Evolutionary conservation across 2,113 vertebrate genomes (phyloP).

Genomic region (Hyla sarda): DNA sequence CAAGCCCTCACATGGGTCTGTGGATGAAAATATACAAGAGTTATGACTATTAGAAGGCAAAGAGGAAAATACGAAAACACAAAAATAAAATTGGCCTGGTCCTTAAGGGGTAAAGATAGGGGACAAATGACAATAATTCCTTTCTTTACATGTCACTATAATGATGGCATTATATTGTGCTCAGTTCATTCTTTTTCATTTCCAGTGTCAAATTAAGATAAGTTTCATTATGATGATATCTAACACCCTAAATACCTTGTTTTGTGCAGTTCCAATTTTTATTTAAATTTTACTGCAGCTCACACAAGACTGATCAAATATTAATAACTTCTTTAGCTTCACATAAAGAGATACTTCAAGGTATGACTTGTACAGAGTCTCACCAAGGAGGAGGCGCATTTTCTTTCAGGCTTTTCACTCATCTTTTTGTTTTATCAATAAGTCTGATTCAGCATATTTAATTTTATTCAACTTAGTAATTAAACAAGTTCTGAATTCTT

Average conservation of each 20-base stretch:
- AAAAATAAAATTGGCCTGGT: no score
- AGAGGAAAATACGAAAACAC: no score
- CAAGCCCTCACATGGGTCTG: no score
- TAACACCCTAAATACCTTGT: constrained; percentile 11
- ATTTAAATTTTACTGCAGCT: constrained; percentile 29
- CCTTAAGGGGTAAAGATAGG: no score
- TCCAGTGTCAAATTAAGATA: not conserved
- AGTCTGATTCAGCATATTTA: constrained; percentile 71
- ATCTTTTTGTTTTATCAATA: constrained; percentile 68
- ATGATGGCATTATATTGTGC: not conserved
- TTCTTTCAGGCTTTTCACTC: constrained; percentile 66
- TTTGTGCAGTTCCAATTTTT: constrained; percentile 29
- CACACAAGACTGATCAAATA: constrained; percentile 42
- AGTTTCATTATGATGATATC: constrained; percentile 22
- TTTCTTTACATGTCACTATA: not conserved
- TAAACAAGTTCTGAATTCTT: constrained; percentile 73
- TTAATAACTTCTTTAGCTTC: constrained; percentile 49
- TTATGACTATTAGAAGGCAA: no score
- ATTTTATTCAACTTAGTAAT: constrained; percentile 72
- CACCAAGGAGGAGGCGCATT: constrained; percentile 52
- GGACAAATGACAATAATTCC: not conserved
- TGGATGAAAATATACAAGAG: no score
- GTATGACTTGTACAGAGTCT: constrained; percentile 59
- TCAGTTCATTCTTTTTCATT: not conserved
- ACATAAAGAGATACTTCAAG: constrained; percentile 60